Base-by-base conservation (phyloP, 2,888 invertebrate species). In the Megalurothrips usitatus region DNA sequence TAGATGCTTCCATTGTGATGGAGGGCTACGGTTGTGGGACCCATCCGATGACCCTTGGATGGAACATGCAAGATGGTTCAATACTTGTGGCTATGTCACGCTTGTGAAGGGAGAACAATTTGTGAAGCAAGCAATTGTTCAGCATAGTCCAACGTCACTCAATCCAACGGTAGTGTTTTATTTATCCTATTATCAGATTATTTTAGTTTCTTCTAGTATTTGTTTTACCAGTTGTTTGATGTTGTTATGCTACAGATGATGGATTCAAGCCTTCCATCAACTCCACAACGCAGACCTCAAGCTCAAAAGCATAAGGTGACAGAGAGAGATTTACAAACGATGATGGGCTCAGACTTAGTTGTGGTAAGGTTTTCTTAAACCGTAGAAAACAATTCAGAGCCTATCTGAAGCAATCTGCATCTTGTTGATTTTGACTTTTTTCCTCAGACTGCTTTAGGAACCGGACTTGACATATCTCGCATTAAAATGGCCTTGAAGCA, bases 61-160 rank as follows among this genome's bases (percentile, higher is more conserved):
- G 81, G 98, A 98, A 86, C 98, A 98, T 88, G 96, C 96, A 17
- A 91, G 93, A 85, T 98, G 96, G 96, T 97, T 96, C 89, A 94
- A 96, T 0, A 91, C 91, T 85, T 98, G 98, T 87, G 93, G 92
- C 12, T 98, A 93, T 87, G 92, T 98, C 26, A 88, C 91, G 82
- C 90, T 96, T 81, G 92, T 94, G 79, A 95, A 95, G 86, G 96
- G 96, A 17, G 91, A 91, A 82, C 91, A 93, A 78, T 97, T 93
- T 86, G 92, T 97, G 4, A 90, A 92, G 81, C 87, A 84, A 82
- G 82, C 82, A n/a, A 80, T 82, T 26, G 68, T 75, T 23, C 34
- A 52, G 19, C 81, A 81, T 17, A 79, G 68, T 48, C 82, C 82
- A 63, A 81, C 82, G 49, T 58, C 82, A 17, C 4, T 78, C 19